These are phyloP conservation scores for Mamestra configurata DNA, from an alignment of 1,140 invertebrate species.

Conservation along the genomic window DNA sequence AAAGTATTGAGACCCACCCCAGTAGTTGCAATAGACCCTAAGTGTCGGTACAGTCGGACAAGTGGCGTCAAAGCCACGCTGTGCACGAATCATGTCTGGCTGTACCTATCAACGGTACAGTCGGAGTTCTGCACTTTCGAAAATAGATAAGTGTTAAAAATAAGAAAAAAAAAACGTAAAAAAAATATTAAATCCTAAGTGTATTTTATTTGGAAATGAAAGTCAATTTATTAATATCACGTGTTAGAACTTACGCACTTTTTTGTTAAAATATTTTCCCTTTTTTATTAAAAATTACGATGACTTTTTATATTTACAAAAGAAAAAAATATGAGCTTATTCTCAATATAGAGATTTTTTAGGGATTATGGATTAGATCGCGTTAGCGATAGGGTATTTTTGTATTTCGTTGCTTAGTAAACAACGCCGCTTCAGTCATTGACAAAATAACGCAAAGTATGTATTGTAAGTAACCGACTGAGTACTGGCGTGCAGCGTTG, in stretches of 20 bases:
- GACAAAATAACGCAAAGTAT: too few relatives aligned
- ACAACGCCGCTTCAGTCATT: too few relatives aligned
- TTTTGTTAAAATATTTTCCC: not conserved
- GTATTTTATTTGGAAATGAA: slow-evolving; percentile 12
- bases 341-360: slow-evolving; percentile 24
- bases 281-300: slow-evolving; percentile 11
- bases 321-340: slow-evolving; percentile 34
- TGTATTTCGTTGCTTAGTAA: not conserved
- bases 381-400: not conserved
- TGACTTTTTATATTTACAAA: slow-evolving; percentile 16
- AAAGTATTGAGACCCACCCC: not conserved
- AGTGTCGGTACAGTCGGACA: not conserved
- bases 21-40: too few relatives aligned
- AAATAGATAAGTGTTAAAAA: slow-evolving; percentile 16
- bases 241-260: slow-evolving; percentile 12
- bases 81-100: not conserved
- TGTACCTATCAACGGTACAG: not conserved
- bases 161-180: slow-evolving; percentile 2
- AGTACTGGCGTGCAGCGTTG: too few relatives aligned
- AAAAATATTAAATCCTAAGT: slow-evolving; percentile 16
- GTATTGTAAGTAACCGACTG: too few relatives aligned
- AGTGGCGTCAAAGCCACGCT: not conserved
- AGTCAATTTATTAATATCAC: slow-evolving; percentile 28
- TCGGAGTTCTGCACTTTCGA: not conserved
- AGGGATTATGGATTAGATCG: slow-evolving; percentile 10